Evolutionary conservation across 2,888 invertebrate genomes (phyloP).

Genomic region (Plebejus anna): DNA sequence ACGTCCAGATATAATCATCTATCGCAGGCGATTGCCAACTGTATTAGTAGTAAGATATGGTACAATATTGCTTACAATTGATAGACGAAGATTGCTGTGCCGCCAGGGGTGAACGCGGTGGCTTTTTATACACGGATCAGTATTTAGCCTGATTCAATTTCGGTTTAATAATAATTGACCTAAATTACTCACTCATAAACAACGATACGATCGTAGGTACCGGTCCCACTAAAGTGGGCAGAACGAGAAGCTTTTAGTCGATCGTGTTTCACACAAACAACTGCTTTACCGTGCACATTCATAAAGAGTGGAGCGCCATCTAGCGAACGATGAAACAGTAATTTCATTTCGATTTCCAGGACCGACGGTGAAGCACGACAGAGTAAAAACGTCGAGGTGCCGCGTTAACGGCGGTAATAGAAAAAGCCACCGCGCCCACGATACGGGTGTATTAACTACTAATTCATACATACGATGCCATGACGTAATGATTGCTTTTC

Average conservation of each 20-base stretch:
- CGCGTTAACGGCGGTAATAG: not conserved
- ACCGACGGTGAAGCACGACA: not conserved
- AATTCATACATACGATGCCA: constrained; percentile 62
- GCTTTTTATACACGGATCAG: not conserved
- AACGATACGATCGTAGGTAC: not conserved
- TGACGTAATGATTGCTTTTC: constrained; percentile 65
- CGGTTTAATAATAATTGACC: not conserved
- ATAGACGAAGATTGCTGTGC: constrained; percentile 25
- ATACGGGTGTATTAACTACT: constrained; percentile 47
- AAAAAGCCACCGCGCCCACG: constrained; percentile 40
- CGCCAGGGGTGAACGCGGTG: constrained; percentile 7
- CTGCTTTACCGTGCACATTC: not conserved
- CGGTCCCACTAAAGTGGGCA: not conserved
- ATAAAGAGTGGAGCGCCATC: not conserved
- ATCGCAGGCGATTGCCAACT: constrained; percentile 13
- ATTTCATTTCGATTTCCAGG: not conserved
- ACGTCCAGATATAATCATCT: constrained; percentile 27
- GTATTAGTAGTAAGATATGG: constrained; percentile 29
- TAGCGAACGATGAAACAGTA: not conserved
- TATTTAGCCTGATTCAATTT: not conserved
- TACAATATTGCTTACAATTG: constrained; percentile 30
- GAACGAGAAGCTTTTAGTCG: not conserved
- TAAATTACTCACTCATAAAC: not conserved
- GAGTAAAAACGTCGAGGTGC: constrained; percentile 3
- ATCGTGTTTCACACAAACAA: not conserved